phyloP scores from a whole-genome alignment of 2,888 invertebrate genomes.

The Drymonia ruficornis region DNA sequence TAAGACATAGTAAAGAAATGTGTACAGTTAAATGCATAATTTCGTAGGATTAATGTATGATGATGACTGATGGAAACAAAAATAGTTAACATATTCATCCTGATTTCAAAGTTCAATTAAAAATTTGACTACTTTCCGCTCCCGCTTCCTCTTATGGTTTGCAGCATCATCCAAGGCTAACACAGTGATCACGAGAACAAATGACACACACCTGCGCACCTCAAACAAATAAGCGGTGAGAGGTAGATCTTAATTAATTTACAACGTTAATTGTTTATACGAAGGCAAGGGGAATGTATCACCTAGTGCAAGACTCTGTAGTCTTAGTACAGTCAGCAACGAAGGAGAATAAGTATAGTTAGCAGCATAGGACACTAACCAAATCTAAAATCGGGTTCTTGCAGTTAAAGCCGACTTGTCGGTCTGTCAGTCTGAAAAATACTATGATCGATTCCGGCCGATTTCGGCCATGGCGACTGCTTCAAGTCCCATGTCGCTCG shows the following conservation, averaged over 20 bases:
- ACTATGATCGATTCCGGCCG: too few relatives aligned
- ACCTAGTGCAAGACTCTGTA: neutral
- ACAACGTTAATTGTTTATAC: slow-evolving; percentile 46
- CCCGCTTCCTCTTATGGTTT: neutral
- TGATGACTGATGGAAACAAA: neutral
- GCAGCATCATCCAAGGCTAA: slow-evolving; percentile 23
- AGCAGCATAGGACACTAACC: too few relatives aligned
- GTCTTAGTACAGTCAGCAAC: neutral
- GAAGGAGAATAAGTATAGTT: neutral
- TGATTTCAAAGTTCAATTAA: neutral
- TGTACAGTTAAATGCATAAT: too few relatives aligned
- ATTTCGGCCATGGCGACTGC: too few relatives aligned
- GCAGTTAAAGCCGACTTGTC: too few relatives aligned
- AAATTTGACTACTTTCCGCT: neutral
- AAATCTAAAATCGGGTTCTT: too few relatives aligned
- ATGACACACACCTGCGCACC: slow-evolving; percentile 70
- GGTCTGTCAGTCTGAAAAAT: too few relatives aligned
- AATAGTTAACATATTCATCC: neutral
- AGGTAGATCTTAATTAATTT: slow-evolving; percentile 57
- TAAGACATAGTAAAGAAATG: too few relatives aligned
- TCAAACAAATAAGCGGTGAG: slow-evolving; percentile 54
- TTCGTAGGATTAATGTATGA: too few relatives aligned
- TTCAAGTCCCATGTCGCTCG: too few relatives aligned
- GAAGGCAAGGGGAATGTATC: slow-evolving; percentile 10
- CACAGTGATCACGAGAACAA: slow-evolving; percentile 66